Conservation (phyloP, 1,140 invertebrate genomes). For the Lepeophtheirus salmonis region DNA sequence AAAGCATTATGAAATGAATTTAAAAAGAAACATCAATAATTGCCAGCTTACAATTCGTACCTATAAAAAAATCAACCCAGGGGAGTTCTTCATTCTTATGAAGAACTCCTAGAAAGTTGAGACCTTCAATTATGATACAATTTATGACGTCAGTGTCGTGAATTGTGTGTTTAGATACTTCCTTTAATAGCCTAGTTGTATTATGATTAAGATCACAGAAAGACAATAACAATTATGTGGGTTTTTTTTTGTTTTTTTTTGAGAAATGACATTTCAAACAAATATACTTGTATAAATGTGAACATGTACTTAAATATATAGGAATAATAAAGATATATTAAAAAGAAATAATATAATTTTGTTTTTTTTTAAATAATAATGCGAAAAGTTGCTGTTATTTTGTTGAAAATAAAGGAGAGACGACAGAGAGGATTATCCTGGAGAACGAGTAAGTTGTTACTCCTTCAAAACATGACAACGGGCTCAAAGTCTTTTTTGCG, state of each 20-base stretch:
- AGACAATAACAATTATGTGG: neutral
- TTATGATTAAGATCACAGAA: too few species aligned
- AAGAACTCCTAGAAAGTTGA: too few species aligned
- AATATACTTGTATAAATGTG: neutral
- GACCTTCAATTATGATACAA: too few species aligned
- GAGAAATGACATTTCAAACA: neutral
- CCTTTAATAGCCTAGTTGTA: too few species aligned
- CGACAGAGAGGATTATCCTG: neutral
- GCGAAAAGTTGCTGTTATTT: neutral
- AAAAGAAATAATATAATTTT: neutral
- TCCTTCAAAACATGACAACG: constrained; percentile 7
- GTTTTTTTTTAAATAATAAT: neutral
- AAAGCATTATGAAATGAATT: too few species aligned
- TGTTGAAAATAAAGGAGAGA: neutral
- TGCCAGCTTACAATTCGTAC: too few species aligned
- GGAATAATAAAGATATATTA: neutral
- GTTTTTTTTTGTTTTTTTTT: neutral
- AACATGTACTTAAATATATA: too few species aligned
- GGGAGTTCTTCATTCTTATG: too few species aligned
- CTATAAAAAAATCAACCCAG: too few species aligned
- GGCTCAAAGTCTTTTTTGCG: neutral
- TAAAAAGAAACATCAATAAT: too few species aligned
- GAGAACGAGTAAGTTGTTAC: neutral
- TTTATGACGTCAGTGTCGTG: too few species aligned
- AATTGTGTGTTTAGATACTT: too few species aligned